Percentiles rank a stretch among this genome's conserved stretches.
Evolutionary conservation across 2,888 invertebrate genomes (phyloP).

Genomic region (Parnassius glacialis): DNA sequence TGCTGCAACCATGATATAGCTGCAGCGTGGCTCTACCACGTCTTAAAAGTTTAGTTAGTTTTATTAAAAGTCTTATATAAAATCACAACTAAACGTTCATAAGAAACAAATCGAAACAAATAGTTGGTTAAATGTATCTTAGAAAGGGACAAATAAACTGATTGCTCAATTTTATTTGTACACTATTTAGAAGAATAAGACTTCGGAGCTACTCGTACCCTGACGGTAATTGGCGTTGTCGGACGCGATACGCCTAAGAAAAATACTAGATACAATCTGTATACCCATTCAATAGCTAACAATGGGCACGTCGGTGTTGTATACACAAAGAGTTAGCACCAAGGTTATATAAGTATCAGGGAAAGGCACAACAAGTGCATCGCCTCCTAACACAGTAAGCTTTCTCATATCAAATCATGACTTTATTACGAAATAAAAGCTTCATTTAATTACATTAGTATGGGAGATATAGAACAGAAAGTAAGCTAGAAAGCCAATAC

Average conservation of each 20-base stretch:
- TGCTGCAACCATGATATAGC: too few relatives aligned
- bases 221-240: conserved; percentile 25
- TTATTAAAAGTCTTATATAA: too few relatives aligned
- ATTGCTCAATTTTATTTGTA: conserved; percentile 20
- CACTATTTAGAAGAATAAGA: conserved; percentile 19
- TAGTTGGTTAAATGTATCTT: background rate
- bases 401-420: conserved; percentile 8
- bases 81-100: background rate
- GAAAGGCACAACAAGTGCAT: conserved; percentile 16
- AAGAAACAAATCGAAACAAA: background rate
- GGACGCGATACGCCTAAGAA: conserved; percentile 29
- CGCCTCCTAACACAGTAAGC: conserved; percentile 9
- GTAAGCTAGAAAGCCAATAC: background rate
- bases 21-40: too few relatives aligned
- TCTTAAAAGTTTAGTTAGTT: too few relatives aligned
- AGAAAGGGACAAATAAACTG: conserved; percentile 11
- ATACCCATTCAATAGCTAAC: conserved; percentile 37
- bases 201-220: conserved; percentile 13
- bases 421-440: background rate
- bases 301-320: conserved; percentile 33
- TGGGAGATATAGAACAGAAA: background rate
- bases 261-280: conserved; percentile 35
- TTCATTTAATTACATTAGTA: conserved; percentile 1
- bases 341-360: conserved; percentile 32
- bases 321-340: conserved; percentile 34